Percentiles rank a stretch among this genome's conserved stretches.
These are phyloP conservation scores for Hestina assimilis DNA, from an alignment of 1,140 invertebrate species.

Conservation along the genomic window DNA sequence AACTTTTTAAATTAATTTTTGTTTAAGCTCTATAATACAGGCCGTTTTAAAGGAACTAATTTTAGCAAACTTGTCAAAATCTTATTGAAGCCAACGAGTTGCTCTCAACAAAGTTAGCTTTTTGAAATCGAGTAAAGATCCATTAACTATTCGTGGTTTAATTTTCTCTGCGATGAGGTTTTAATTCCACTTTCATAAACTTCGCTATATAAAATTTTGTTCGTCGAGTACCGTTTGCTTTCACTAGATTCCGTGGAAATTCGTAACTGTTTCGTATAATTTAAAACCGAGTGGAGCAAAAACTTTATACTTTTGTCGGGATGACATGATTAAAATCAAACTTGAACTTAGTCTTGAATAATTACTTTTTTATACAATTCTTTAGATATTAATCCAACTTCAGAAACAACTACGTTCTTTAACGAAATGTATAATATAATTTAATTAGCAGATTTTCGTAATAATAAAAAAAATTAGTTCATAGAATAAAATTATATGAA, in stretches of 20 bases:
- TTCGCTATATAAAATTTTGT: constrained; percentile 29
- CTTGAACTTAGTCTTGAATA: too few species aligned
- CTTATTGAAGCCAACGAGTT: constrained; percentile 61
- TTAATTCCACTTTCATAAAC: constrained; percentile 48
- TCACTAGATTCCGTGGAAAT: neutral
- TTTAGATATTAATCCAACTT: too few species aligned
- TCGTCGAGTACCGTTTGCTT: neutral
- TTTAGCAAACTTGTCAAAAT: constrained; percentile 56
- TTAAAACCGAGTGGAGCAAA: neutral
- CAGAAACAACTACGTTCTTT: too few species aligned
- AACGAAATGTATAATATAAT: too few species aligned
- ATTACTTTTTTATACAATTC: too few species aligned
- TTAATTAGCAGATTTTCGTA: too few species aligned
- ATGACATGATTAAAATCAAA: neutral
- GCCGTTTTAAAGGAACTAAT: constrained; percentile 33
- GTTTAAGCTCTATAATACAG: neutral
- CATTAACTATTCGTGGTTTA: constrained; percentile 70
- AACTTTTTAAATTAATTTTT: neutral
- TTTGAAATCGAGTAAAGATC: constrained; percentile 67
- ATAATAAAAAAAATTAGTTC: too few species aligned
- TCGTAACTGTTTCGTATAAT: neutral
- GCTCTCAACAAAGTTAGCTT: constrained; percentile 59
- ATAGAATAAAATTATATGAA: too few species aligned
- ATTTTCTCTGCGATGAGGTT: constrained; percentile 64
- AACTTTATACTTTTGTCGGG: neutral